Percentiles rank a stretch among this genome's conserved stretches.
These are phyloP conservation scores for Tipula vernalis DNA, from an alignment of 2,888 invertebrate species.

Conservation along the genomic window DNA sequence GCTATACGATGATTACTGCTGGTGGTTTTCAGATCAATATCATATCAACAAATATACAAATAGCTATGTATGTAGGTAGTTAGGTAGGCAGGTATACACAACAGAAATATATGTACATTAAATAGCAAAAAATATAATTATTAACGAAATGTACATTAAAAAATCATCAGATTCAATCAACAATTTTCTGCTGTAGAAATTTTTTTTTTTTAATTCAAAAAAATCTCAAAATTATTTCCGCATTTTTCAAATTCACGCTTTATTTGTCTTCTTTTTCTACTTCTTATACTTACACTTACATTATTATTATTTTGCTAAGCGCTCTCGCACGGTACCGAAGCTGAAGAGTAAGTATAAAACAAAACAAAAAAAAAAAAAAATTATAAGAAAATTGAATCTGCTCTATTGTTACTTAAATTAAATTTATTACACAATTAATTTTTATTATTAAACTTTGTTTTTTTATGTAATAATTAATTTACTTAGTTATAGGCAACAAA, in stretches of 20 bases:
- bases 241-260: neutral
- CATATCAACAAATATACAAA: neutral
- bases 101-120: neutral
- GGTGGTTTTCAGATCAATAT: neutral
- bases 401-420: neutral
- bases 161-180: slow-evolving; percentile 4
- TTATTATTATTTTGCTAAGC: neutral
- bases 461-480: neutral
- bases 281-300: neutral
- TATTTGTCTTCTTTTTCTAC: neutral
- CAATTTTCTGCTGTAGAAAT: neutral
- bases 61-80: too few relatives aligned
- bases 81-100: too few relatives aligned
- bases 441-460: neutral
- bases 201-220: neutral
- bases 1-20: neutral
- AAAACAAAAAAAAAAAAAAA: neutral
- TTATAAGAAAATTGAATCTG: neutral
- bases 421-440: slow-evolving; percentile 4
- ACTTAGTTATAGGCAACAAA: neutral
- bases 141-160: slow-evolving; percentile 4
- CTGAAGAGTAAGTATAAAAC: neutral
- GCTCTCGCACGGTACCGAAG: neutral
- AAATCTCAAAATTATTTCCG: neutral
- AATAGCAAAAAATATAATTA: neutral